phyloP scores from a whole-genome alignment of 2,888 invertebrate species.

The Seira ritae region DNA sequence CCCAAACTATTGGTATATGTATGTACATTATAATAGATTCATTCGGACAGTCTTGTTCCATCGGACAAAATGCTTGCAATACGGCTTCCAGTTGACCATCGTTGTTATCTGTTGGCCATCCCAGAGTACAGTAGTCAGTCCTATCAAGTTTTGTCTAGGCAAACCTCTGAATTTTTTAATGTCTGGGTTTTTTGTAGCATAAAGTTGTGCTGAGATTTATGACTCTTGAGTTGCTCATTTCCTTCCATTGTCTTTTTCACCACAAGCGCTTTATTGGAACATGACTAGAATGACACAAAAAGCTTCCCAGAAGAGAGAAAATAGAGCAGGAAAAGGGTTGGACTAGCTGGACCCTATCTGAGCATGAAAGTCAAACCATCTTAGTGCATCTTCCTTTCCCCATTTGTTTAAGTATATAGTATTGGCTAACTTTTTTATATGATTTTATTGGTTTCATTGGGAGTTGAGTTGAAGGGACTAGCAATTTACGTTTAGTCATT shows the following conservation, averaged over 20 bases:
- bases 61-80: too few relatives aligned
- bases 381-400: neutral
- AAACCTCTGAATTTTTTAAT: constrained; percentile 6
- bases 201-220: constrained; percentile 43
- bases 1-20: too few relatives aligned
- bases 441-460: neutral
- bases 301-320: neutral
- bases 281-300: constrained; percentile 33
- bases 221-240: constrained; percentile 43
- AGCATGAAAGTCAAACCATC: neutral
- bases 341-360: neutral
- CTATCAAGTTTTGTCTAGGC: neutral
- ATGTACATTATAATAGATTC: too few relatives aligned
- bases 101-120: too few relatives aligned
- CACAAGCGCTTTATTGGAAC: constrained; percentile 36
- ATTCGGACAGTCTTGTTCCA: too few relatives aligned
- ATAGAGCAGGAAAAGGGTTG: neutral
- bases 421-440: neutral
- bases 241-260: constrained; percentile 41
- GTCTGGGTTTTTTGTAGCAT: neutral
- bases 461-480: constrained; percentile 7
- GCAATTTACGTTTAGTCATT: neutral
- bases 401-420: too few relatives aligned
- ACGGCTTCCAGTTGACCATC: too few relatives aligned
- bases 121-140: too few relatives aligned